phyloP scores from a whole-genome alignment of 2,888 invertebrate genomes.

The Embidobia sp. region DNA sequence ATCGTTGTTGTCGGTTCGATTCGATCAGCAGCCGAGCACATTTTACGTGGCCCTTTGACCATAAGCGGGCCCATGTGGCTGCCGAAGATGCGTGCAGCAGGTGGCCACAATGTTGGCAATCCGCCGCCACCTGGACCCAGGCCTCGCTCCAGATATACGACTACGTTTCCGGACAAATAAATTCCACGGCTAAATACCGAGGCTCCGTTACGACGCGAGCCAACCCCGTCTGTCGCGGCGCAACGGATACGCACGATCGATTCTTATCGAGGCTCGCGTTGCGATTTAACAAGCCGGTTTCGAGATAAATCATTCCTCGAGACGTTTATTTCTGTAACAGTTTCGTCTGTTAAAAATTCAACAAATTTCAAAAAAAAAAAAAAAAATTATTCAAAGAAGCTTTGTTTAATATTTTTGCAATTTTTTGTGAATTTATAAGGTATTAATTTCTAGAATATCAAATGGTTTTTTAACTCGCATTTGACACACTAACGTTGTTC shows the following conservation, averaged over 20 bases:
- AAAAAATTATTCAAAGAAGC: too few species aligned
- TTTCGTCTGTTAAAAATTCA: too few species aligned
- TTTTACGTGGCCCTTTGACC: constrained; percentile 34
- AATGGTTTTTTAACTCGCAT: too few species aligned
- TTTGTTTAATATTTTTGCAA: too few species aligned
- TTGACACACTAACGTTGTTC: too few species aligned
- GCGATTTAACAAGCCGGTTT: constrained; percentile 26
- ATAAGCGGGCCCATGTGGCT: constrained; percentile 57
- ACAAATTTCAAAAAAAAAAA: too few species aligned
- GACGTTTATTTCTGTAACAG: not conserved
- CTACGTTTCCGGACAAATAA: constrained; percentile 61
- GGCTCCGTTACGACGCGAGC: constrained; percentile 2
- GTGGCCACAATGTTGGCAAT: constrained; percentile 61
- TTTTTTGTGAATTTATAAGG: too few species aligned
- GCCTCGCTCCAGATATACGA: constrained; percentile 40
- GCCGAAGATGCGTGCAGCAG: constrained; percentile 59
- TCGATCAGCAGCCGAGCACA: constrained; percentile 35
- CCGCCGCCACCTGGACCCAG: constrained; percentile 50
- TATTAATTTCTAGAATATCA: too few species aligned
- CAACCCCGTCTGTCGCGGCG: constrained; percentile 17
- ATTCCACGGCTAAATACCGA: constrained; percentile 50
- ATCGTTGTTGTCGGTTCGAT: constrained; percentile 19
- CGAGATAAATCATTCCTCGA: constrained; percentile 30
- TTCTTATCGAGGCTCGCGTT: constrained; percentile 28
- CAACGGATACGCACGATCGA: constrained; percentile 22